These are phyloP conservation scores for Fukomys damarensis DNA, from an alignment of 2,113 vertebrate species.

Conservation along the genomic window DNA sequence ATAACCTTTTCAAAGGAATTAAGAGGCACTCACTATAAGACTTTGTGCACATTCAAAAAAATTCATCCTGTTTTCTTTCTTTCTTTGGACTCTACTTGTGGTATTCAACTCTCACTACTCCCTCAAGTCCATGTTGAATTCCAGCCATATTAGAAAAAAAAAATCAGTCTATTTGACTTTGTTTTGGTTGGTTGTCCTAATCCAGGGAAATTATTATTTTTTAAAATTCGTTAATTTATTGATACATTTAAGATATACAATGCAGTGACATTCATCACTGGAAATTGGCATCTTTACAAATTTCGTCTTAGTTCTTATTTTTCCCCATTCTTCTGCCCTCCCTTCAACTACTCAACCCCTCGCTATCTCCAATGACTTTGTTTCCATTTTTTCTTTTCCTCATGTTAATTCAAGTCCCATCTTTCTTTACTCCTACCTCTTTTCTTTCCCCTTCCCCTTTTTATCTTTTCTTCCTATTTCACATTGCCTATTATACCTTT, in stretches of 20 bases:
- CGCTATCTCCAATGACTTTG: no score
- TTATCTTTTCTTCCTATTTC: no score
- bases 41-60: not conserved
- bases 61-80: not conserved
- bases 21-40: not conserved
- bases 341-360: no score
- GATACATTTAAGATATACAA: not conserved
- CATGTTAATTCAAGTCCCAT: no score
- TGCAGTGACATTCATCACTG: no score
- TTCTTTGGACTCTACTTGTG: not conserved
- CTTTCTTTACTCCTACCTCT: no score
- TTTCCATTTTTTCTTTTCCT: no score
- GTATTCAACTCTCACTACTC: not conserved
- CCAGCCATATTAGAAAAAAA: not conserved
- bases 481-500: no score
- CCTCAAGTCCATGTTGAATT: not conserved
- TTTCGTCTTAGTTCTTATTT: no score
- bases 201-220: not conserved
- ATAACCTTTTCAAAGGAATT: not conserved
- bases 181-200: not conserved
- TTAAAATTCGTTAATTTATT: no score
- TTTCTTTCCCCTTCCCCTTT: no score
- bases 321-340: no score
- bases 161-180: not conserved
- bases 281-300: not conserved